Percentiles rank a stretch among this genome's conserved stretches.
phyloP scores from a whole-genome alignment of 2,797 vertebrate genomes.

The Serranus cabrilla region DNA sequence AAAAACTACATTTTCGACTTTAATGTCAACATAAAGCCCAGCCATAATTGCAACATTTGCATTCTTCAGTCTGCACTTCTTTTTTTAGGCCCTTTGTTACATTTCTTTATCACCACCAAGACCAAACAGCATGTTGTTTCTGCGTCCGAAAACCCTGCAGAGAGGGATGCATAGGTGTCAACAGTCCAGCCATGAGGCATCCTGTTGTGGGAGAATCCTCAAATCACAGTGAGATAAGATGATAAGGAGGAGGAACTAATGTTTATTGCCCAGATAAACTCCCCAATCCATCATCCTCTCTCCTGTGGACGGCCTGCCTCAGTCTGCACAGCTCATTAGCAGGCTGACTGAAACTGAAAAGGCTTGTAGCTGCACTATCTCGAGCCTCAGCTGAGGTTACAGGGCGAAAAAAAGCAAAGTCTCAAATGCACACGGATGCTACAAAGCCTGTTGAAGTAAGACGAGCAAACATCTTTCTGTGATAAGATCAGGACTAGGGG shows the following conservation, averaged over 20 bases:
- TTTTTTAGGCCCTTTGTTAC: neutral
- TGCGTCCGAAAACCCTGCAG: constrained; percentile 22
- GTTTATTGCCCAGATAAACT: constrained; percentile 83
- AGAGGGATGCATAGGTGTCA: constrained; percentile 66
- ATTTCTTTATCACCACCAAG: constrained; percentile 8
- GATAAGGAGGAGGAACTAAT: constrained; percentile 79
- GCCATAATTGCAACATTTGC: neutral
- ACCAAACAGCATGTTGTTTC: constrained; percentile 12
- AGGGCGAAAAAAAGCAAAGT: constrained; percentile 38
- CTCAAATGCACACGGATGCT: constrained; percentile 15
- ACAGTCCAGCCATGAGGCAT: constrained; percentile 51
- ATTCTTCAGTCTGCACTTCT: neutral
- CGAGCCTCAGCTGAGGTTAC: neutral
- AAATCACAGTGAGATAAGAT: constrained; percentile 81
- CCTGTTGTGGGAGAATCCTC: constrained; percentile 66
- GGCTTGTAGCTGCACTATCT: constrained; percentile 37
- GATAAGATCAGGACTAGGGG: constrained; percentile 63
- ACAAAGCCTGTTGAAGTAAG: constrained; percentile 40
- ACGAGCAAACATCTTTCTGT: constrained; percentile 56
- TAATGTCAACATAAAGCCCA: too few relatives aligned
- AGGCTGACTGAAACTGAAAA: constrained; percentile 36
- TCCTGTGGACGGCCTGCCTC: constrained; percentile 51
- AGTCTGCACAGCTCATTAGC: constrained; percentile 38
- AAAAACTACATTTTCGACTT: too few relatives aligned
- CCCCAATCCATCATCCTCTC: constrained; percentile 73